A percentile compares a stretch with the other conserved stretches of the same genome.
Conservation (phyloP, 1,140 invertebrate species). For the Metopolophium dirhodum region DNA sequence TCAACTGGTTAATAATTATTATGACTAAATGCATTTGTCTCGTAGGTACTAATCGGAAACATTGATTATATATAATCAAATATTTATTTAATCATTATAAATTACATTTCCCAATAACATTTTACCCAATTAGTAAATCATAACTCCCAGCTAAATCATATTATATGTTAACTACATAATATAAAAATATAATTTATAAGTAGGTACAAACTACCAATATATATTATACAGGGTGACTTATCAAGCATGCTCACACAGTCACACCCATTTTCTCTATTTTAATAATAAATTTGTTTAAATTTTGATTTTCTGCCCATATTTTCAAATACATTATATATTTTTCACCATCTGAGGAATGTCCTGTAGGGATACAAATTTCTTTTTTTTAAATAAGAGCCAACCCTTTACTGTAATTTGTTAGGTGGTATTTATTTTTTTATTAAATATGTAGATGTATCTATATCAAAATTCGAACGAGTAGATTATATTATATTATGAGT, state of each 20-base stretch:
- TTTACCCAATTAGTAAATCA: not conserved
- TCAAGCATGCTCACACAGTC: not conserved
- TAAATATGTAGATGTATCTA: not conserved
- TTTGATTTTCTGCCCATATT: not conserved
- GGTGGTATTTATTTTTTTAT: too few relatives aligned
- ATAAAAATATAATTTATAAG: not conserved
- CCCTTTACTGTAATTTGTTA: not conserved
- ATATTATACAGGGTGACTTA: not conserved
- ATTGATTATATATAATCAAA: not conserved
- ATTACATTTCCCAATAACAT: not conserved
- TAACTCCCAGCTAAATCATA: not conserved
- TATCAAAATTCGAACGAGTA: not conserved
- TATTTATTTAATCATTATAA: slow-evolving; percentile 5
- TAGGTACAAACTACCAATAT: not conserved
- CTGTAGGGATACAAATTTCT: not conserved
- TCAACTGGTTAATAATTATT: not conserved
- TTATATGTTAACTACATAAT: not conserved
- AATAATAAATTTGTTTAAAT: not conserved
- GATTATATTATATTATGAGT: too few relatives aligned
- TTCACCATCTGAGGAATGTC: not conserved
- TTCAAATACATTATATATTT: not conserved
- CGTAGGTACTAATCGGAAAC: not conserved
- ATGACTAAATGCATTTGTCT: not conserved
- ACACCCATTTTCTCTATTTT: not conserved
- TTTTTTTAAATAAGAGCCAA: not conserved